Evolutionary conservation across 2,113 vertebrate genomes (phyloP).

Genomic region (Orycteropus afer): DNA sequence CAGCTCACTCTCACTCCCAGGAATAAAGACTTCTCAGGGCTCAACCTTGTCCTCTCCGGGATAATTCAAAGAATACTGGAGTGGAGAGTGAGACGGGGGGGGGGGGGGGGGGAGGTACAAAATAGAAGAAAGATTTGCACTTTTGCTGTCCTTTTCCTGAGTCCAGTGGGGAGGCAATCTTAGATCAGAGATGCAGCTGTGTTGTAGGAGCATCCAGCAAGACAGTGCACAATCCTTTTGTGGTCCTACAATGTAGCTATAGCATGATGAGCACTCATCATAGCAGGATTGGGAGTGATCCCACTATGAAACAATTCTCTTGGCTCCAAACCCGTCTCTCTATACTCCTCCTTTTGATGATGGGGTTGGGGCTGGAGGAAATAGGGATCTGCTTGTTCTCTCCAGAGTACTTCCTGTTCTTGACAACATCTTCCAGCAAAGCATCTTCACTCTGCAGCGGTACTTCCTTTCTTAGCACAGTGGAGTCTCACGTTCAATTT

Average conservation of each 20-base stretch:
- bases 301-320: not conserved
- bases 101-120: too few species aligned
- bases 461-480: not conserved
- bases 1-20: not conserved
- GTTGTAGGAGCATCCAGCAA: not conserved
- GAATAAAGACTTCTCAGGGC: not conserved
- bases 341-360: not conserved
- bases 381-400: not conserved
- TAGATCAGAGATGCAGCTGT: not conserved
- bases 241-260: not conserved
- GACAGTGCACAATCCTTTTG: too few species aligned
- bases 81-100: too few species aligned
- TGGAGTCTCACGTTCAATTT: not conserved
- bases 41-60: not conserved
- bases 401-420: not conserved
- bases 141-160: not conserved
- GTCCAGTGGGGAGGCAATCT: not conserved
- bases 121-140: not conserved
- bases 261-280: not conserved
- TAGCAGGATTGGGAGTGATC: too few species aligned
- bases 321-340: not conserved
- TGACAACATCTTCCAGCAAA: not conserved
- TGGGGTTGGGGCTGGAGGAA: not conserved
- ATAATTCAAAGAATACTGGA: not conserved
- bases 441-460: not conserved